Conservation (phyloP, 2,888 invertebrate species). For the Heteropelma amictum region DNA sequence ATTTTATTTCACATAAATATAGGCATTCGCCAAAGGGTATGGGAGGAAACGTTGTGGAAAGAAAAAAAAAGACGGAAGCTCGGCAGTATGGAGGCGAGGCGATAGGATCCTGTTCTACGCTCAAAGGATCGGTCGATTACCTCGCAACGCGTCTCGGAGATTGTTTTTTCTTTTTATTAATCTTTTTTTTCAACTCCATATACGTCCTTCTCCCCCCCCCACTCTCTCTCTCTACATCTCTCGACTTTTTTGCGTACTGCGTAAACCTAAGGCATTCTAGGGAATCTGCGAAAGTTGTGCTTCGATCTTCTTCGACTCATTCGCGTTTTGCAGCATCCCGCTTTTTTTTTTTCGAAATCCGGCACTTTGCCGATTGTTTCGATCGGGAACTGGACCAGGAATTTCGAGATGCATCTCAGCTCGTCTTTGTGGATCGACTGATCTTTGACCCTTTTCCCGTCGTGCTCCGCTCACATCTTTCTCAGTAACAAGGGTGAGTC, state of each 20-base stretch:
- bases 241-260: background rate
- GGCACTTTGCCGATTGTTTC: no score
- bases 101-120: constrained; percentile 56
- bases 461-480: background rate
- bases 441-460: background rate
- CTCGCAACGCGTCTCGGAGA: constrained; percentile 46
- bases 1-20: constrained; percentile 21
- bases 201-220: background rate
- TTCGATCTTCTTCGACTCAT: no score
- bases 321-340: no score
- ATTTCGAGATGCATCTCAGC: no score
- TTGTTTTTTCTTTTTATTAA: constrained; percentile 32
- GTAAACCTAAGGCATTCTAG: constrained; percentile 18
- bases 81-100: constrained; percentile 38
- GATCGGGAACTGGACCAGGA: no score
- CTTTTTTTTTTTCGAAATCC: no score
- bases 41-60: constrained; percentile 1
- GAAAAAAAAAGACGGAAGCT: constrained; percentile 33
- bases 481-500: background rate
- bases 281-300: background rate
- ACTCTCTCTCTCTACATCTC: background rate
- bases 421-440: no score
- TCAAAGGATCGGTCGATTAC: constrained; percentile 56
- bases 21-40: constrained; percentile 28
- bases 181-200: constrained; percentile 5